Conservation (phyloP, 2,113 vertebrate species). For the Verasper variegatus region DNA sequence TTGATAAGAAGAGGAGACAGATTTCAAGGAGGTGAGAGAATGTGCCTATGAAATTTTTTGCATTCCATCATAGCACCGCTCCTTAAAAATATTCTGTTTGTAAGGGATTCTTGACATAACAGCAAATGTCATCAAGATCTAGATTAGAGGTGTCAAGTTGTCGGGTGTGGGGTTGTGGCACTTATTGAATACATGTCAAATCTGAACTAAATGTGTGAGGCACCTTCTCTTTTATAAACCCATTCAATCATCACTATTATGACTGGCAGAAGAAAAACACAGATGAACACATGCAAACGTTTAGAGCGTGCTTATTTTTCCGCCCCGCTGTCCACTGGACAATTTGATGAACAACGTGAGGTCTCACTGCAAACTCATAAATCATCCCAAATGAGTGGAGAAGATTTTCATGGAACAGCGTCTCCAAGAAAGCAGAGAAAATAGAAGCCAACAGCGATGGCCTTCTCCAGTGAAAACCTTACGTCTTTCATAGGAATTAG, state of each 20-base stretch:
- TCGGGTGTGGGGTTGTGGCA: constrained; percentile 33
- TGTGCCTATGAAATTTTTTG: constrained; percentile 21
- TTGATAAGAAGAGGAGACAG: constrained; percentile 20
- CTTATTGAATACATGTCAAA: constrained; percentile 55
- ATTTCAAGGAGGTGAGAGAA: constrained; percentile 14
- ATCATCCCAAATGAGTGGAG: constrained; percentile 66
- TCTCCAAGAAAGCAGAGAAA: constrained; percentile 51
- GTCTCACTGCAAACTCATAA: constrained; percentile 54
- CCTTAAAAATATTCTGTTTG: neutral
- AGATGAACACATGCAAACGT: constrained; percentile 7
- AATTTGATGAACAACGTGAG: constrained; percentile 61
- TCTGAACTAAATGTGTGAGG: constrained; percentile 41
- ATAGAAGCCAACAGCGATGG: constrained; percentile 27
- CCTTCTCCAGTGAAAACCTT: constrained; percentile 45
- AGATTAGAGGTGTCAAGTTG: constrained; percentile 53
- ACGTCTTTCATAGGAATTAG: constrained; percentile 42
- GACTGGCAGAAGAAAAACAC: constrained; percentile 47
- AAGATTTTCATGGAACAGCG: constrained; percentile 45
- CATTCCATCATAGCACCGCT: constrained; percentile 18
- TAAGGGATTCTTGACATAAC: constrained; percentile 41
- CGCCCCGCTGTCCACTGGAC: constrained; percentile 42
- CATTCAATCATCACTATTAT: constrained; percentile 49
- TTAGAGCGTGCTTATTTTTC: constrained; percentile 28
- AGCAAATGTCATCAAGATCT: constrained; percentile 54
- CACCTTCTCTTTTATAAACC: constrained; percentile 19